Percentiles rank a stretch among this genome's conserved stretches.
phyloP scores from a whole-genome alignment of 2,888 invertebrate genomes.

The Drosophila diplacantha region DNA sequence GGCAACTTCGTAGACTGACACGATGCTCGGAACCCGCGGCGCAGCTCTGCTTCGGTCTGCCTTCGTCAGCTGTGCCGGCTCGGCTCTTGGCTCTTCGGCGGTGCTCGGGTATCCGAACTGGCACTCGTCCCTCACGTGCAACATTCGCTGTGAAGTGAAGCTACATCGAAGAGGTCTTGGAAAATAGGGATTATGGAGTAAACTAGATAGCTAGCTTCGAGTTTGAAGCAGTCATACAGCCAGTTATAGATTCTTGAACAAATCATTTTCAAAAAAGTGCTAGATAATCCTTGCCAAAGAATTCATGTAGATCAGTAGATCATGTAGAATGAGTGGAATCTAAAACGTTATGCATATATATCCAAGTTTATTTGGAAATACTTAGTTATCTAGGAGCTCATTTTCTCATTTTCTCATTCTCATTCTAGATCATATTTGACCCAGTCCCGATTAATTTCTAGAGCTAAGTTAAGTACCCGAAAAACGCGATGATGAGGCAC shows the following conservation, averaged over 20 bases:
- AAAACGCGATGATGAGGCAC: not conserved
- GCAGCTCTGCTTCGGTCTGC: slow-evolving; percentile 1
- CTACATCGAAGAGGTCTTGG: not conserved
- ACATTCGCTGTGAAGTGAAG: not conserved
- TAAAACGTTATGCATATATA: not conserved
- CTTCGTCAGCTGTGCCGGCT: slow-evolving; percentile 5
- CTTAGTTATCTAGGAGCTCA: no score
- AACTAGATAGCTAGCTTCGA: not conserved
- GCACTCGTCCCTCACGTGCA: not conserved
- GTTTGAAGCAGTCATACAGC: no score
- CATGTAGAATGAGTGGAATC: not conserved
- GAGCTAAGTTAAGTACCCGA: not conserved
- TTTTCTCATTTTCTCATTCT: no score
- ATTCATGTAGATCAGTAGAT: not conserved
- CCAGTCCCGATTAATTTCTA: not conserved
- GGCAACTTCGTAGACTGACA: slow-evolving; percentile 55
- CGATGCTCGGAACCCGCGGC: slow-evolving; percentile 2
- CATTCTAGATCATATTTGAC: no score
- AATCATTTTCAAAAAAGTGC: not conserved
- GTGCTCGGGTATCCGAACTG: not conserved
- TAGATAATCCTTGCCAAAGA: no score
- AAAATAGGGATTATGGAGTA: not conserved
- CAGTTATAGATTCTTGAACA: no score
- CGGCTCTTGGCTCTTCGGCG: slow-evolving; percentile 1
- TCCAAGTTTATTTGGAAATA: not conserved